phyloP scores from a whole-genome alignment of 1,140 invertebrate species.

The Drosophila guanche region DNA sequence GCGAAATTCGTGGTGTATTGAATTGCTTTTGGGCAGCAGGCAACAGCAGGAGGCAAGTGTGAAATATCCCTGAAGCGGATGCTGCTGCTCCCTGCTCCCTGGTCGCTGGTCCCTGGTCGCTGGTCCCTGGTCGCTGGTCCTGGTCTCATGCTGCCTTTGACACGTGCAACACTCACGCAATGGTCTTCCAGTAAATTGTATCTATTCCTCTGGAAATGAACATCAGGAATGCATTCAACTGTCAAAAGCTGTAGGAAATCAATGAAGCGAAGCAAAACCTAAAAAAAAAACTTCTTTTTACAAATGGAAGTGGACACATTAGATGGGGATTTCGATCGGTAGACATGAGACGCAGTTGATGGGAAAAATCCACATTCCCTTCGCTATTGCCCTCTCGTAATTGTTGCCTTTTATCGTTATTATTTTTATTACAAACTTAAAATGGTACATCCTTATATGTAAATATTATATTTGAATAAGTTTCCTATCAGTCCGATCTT shows the following conservation, averaged over 20 bases:
- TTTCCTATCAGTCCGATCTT: conserved; percentile 30
- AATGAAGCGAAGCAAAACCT: conserved; percentile 20
- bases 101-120: conserved; percentile 40
- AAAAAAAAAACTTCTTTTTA: conserved; percentile 3
- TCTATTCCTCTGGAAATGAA: conserved; percentile 44
- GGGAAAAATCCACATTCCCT: too few relatives aligned
- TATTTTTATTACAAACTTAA: too few relatives aligned
- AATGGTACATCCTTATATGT: too few relatives aligned
- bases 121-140: conserved; percentile 31
- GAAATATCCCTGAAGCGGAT: conserved; percentile 53
- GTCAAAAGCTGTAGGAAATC: conserved; percentile 65
- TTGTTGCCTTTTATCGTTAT: too few relatives aligned
- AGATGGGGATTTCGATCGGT: too few relatives aligned
- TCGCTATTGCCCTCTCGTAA: too few relatives aligned
- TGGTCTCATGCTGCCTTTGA: conserved; percentile 60
- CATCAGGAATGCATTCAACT: conserved; percentile 76
- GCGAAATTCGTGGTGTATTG: conserved; percentile 40
- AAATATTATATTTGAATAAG: conserved; percentile 14
- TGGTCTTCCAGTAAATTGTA: conserved; percentile 24
- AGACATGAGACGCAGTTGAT: too few relatives aligned
- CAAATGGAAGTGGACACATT: conserved; percentile 2
- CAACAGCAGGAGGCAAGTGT: conserved; percentile 51
- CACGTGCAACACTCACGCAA: conserved; percentile 71
- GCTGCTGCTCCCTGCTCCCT: too few relatives aligned
- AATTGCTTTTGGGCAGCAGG: conserved; percentile 41